A percentile compares a stretch with the other conserved stretches of the same genome.
These are phyloP conservation scores for Apodemia hepburni DNA, from an alignment of 2,888 invertebrate genomes.

Conservation along the genomic window DNA sequence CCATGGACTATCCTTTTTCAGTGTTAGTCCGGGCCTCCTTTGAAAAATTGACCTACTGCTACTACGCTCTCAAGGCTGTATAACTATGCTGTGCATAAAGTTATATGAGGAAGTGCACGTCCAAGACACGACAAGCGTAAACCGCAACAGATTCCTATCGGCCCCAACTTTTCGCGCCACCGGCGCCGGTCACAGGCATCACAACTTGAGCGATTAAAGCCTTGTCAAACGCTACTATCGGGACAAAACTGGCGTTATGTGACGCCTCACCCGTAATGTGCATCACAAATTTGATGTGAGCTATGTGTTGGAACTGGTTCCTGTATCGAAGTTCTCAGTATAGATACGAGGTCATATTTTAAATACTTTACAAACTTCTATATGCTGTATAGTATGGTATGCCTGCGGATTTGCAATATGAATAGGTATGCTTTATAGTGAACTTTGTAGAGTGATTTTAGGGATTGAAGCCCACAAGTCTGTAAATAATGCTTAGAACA, in stretches of 20 bases:
- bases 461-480: too few species aligned
- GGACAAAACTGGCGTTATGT: background rate
- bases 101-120: background rate
- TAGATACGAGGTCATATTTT: background rate
- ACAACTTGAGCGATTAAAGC: conserved; percentile 22
- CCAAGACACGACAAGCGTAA: background rate
- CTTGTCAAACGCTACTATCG: conserved; percentile 29
- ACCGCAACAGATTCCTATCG: background rate
- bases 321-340: background rate
- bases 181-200: conserved; percentile 3
- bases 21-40: too few species aligned
- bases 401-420: background rate
- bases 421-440: too few species aligned
- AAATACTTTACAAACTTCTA: background rate
- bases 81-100: background rate
- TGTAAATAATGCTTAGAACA: too few species aligned
- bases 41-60: too few species aligned
- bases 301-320: background rate
- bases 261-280: background rate
- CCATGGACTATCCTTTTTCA: too few species aligned
- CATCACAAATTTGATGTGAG: background rate
- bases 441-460: too few species aligned
- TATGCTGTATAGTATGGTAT: background rate
- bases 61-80: conserved; percentile 1
- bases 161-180: conserved; percentile 21